Evolutionary conservation across 2,888 invertebrate species (phyloP).

Genomic region (Pyrocoelia pectoralis): DNA sequence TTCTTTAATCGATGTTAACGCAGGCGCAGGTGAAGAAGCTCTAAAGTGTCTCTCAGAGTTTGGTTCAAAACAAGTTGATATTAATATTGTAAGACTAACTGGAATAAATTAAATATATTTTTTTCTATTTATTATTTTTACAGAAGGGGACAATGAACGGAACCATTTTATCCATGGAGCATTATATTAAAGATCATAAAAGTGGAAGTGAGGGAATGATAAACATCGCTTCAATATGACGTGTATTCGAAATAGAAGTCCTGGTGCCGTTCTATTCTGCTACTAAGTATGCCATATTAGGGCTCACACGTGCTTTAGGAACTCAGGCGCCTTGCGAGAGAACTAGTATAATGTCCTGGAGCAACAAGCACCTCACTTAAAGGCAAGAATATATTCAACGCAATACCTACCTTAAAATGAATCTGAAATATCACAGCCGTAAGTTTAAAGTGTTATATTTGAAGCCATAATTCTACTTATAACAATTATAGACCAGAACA

Average conservation of each 20-base stretch:
- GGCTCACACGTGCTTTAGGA: not conserved
- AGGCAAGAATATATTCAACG: not conserved
- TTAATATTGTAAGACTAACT: no score
- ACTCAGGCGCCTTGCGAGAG: not conserved
- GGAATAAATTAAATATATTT: no score
- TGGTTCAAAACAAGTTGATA: no score
- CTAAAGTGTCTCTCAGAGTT: no score
- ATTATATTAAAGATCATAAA: not conserved
- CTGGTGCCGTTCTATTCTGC: not conserved
- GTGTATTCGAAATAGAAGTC: not conserved
- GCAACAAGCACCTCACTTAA: not conserved
- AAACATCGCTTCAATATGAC: not conserved
- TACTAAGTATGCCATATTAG: not conserved
- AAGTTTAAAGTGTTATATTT: not conserved
- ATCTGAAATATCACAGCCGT: not conserved
- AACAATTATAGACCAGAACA: not conserved
- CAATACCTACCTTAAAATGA: not conserved
- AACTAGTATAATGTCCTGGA: not conserved
- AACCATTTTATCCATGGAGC: not conserved
- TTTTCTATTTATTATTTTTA: not conserved
- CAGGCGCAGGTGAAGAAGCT: no score
- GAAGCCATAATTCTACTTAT: no score
- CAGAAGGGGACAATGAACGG: not conserved
- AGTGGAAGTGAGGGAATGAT: not conserved
- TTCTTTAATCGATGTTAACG: no score